Conservation (phyloP, 30 jellyfish, hydroid and myxozoan species). For the Cassiopea andromeda region DNA sequence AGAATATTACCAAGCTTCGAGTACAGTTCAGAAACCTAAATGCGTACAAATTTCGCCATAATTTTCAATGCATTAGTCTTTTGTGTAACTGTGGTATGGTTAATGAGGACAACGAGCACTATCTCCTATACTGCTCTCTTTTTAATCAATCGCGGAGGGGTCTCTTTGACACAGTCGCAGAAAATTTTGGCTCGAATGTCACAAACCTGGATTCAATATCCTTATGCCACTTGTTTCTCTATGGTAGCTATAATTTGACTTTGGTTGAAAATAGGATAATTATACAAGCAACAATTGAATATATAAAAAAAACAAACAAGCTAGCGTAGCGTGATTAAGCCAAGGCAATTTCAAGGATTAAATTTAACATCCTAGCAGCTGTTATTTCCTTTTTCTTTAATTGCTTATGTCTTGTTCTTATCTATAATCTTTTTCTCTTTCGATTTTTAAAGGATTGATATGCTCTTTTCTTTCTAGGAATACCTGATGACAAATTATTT, state of each 20-base stretch:
- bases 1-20: background rate
- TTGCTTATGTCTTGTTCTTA: too few relatives aligned
- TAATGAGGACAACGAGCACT: background rate
- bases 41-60: background rate
- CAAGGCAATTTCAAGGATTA: too few relatives aligned
- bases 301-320: too few relatives aligned
- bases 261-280: background rate
- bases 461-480: too few relatives aligned
- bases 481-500: too few relatives aligned
- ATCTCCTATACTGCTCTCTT: background rate
- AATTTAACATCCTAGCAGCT: too few relatives aligned
- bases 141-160: background rate
- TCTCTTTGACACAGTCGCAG: background rate
- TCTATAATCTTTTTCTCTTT: too few relatives aligned
- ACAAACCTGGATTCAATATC: background rate
- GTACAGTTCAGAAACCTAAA: background rate
- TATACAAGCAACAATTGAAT: background rate
- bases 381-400: too few relatives aligned
- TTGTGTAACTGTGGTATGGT: background rate
- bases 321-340: too few relatives aligned
- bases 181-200: background rate
- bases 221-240: background rate
- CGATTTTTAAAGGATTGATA: too few relatives aligned
- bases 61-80: background rate
- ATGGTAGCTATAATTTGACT: background rate